A percentile compares a stretch with the other conserved stretches of the same genome.
Evolutionary conservation across 1,140 invertebrate genomes (phyloP).

Genomic region (Microplitis mediator): DNA sequence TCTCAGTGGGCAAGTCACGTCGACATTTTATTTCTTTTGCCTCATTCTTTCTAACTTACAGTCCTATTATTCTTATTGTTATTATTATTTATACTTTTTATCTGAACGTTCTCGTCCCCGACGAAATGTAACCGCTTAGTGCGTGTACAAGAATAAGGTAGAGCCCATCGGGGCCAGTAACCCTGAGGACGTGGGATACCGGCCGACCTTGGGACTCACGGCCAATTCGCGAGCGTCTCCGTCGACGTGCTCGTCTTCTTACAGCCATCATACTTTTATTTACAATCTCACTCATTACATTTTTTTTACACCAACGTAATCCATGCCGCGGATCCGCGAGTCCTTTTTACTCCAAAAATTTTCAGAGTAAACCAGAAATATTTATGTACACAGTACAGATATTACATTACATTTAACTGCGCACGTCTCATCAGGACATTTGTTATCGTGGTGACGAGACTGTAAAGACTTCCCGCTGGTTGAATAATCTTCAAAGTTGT

Average conservation of each 20-base stretch:
- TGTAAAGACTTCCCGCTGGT: no score
- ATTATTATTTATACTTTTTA: no score
- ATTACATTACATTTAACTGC: no score
- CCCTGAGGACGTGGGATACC: constrained; percentile 53
- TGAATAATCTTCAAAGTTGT: no score
- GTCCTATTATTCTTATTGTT: not conserved
- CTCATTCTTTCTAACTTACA: not conserved
- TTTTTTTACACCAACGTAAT: no score
- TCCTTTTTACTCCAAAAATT: not conserved
- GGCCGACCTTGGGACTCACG: constrained; percentile 61
- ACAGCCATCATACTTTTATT: no score
- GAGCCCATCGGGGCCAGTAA: constrained; percentile 51
- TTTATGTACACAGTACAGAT: not conserved
- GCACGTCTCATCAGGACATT: no score
- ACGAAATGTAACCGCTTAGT: not conserved
- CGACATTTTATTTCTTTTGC: not conserved
- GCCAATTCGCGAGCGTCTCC: constrained; percentile 56
- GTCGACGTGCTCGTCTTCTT: no score
- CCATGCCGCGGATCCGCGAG: no score
- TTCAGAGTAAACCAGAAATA: not conserved
- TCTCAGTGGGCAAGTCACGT: constrained; percentile 13
- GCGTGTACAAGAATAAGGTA: no score
- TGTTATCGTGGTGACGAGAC: no score
- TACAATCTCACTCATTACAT: no score
- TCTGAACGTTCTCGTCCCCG: not conserved